These are phyloP conservation scores for Lasioglossum oenotherae DNA, from an alignment of 2,888 invertebrate genomes.

Conservation along the genomic window DNA sequence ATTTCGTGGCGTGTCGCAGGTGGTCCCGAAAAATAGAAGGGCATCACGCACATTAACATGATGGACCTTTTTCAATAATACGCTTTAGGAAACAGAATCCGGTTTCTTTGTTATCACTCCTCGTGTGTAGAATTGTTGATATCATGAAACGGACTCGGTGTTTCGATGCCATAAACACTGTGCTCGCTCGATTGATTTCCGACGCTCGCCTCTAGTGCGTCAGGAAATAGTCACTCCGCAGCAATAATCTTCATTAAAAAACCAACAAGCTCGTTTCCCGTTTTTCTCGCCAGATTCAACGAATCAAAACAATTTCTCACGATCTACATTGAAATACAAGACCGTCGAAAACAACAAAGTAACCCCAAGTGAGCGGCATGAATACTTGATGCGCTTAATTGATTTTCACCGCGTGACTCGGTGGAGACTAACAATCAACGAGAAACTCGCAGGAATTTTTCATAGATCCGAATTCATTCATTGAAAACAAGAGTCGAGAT, in stretches of 20 bases:
- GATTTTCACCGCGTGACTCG: background rate
- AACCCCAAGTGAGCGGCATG: background rate
- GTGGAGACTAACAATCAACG: background rate
- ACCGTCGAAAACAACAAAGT: background rate
- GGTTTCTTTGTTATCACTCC: background rate
- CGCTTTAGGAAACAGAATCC: constrained; percentile 89
- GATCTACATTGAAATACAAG: background rate
- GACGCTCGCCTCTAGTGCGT: background rate
- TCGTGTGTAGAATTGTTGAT: background rate
- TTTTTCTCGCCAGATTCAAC: background rate
- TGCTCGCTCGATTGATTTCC: constrained; percentile 6
- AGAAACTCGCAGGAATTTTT: background rate
- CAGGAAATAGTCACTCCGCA: background rate
- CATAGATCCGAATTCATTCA: background rate
- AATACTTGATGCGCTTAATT: background rate
- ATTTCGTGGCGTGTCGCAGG: constrained; percentile 86
- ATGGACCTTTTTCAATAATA: constrained; percentile 95
- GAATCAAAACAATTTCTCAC: background rate
- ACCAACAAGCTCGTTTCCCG: background rate
- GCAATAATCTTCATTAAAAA: background rate
- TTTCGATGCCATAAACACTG: background rate
- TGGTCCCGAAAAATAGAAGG: constrained; percentile 91
- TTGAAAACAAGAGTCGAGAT: background rate
- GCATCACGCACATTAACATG: constrained; percentile 85
- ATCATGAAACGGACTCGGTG: background rate